Evolutionary conservation across 2,888 invertebrate species (phyloP).

Genomic region (Noctuana brunneofusca): DNA sequence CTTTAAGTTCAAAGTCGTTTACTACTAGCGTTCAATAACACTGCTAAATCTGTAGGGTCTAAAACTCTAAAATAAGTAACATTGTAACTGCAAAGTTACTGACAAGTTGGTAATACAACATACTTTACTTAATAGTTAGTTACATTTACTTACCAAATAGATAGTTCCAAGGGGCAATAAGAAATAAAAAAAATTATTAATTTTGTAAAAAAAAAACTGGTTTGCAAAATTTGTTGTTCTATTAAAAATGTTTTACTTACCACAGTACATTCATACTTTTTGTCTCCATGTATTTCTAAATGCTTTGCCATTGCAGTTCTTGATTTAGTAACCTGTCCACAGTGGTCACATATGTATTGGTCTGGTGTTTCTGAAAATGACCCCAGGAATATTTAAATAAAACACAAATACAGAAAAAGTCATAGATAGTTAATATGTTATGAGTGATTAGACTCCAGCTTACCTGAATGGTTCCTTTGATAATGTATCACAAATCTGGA

Average conservation of each 20-base stretch:
- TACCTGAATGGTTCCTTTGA: constrained; percentile 62
- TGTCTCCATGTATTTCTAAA: constrained; percentile 84
- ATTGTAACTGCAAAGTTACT: not conserved
- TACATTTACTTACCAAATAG: constrained; percentile 4
- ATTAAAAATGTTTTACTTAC: constrained; percentile 56
- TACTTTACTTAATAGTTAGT: too few species aligned
- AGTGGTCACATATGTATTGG: constrained; percentile 84
- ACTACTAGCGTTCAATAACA: too few species aligned
- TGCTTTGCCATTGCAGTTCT: constrained; percentile 91
- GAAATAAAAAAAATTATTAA: not conserved
- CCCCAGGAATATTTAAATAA: not conserved
- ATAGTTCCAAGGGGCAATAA: not conserved
- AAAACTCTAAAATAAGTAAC: not conserved
- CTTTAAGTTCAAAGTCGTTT: too few species aligned
- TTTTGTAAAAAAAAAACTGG: not conserved
- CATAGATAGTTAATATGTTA: not conserved
- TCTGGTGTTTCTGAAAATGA: constrained; percentile 46
- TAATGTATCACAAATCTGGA: constrained; percentile 66
- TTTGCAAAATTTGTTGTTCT: not conserved
- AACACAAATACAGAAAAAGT: not conserved
- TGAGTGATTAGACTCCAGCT: constrained; percentile 10
- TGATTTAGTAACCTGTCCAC: constrained; percentile 88
- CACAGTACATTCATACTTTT: constrained; percentile 86
- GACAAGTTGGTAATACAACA: not conserved
- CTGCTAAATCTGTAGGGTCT: too few species aligned